These are phyloP conservation scores for Periphyllus acericola DNA, from an alignment of 2,888 invertebrate species.

Conservation along the genomic window DNA sequence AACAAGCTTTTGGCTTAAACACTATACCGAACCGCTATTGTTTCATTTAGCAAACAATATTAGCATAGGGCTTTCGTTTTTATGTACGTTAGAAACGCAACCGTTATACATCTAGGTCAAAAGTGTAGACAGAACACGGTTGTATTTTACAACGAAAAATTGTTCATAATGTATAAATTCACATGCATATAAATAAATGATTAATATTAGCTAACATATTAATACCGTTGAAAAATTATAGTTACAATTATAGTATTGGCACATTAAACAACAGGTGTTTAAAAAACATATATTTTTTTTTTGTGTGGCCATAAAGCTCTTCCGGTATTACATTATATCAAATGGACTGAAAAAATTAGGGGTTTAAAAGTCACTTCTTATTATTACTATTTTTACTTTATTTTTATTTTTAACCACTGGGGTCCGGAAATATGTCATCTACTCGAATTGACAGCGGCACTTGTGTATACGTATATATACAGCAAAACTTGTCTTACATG, in stretches of 20 bases:
- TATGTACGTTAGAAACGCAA: conserved; percentile 50
- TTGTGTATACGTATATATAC: neutral
- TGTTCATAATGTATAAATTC: neutral
- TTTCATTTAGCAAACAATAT: conserved; percentile 44
- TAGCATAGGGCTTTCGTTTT: conserved; percentile 53
- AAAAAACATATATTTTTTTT: neutral
- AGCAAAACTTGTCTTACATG: neutral
- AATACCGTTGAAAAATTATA: neutral
- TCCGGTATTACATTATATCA: neutral
- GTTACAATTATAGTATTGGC: neutral
- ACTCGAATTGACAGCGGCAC: neutral
- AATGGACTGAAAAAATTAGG: neutral
- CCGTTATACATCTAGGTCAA: conserved; percentile 48
- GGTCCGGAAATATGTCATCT: neutral
- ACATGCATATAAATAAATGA: neutral
- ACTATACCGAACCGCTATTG: neutral
- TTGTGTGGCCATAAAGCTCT: neutral
- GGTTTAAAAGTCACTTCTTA: conserved; percentile 8
- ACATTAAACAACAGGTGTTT: conserved; percentile 8
- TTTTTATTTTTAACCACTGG: neutral
- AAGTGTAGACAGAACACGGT: conserved; percentile 40
- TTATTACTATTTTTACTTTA: neutral
- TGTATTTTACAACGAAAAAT: neutral
- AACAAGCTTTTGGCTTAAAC: conserved; percentile 45
- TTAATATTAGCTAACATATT: neutral